Evolutionary conservation across 1,140 invertebrate species (phyloP).

Genomic region (Caerostris extrusa): DNA sequence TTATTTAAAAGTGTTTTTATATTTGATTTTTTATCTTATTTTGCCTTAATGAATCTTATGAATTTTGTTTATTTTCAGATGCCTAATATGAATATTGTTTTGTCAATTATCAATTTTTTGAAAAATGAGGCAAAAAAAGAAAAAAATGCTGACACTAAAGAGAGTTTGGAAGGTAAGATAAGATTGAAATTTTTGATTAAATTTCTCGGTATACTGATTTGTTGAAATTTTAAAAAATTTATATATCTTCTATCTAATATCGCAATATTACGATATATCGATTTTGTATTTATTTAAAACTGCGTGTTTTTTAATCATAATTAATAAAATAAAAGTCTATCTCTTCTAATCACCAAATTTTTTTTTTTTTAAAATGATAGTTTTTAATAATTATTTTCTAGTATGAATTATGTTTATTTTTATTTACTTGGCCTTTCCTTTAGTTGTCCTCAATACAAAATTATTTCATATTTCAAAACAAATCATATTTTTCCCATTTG

Average conservation of each 20-base stretch:
- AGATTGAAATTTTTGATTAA: background rate
- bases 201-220: background rate
- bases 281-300: background rate
- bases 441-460: no score
- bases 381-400: no score
- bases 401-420: no score
- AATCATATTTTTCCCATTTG: no score
- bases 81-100: slow-evolving; percentile 48
- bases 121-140: slow-evolving; percentile 25
- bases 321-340: no score
- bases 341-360: no score
- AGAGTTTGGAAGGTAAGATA: slow-evolving; percentile 56
- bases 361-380: no score
- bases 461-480: no score
- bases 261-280: background rate
- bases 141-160: slow-evolving; percentile 36
- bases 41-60: no score
- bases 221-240: background rate
- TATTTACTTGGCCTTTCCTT: no score
- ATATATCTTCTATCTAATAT: background rate
- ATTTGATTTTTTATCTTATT: no score
- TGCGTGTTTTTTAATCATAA: background rate
- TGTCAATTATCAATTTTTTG: slow-evolving; percentile 17
- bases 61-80: background rate
- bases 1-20: no score